Conservation (phyloP, 2,113 vertebrate species). For the Toxotes chatareus region DNA sequence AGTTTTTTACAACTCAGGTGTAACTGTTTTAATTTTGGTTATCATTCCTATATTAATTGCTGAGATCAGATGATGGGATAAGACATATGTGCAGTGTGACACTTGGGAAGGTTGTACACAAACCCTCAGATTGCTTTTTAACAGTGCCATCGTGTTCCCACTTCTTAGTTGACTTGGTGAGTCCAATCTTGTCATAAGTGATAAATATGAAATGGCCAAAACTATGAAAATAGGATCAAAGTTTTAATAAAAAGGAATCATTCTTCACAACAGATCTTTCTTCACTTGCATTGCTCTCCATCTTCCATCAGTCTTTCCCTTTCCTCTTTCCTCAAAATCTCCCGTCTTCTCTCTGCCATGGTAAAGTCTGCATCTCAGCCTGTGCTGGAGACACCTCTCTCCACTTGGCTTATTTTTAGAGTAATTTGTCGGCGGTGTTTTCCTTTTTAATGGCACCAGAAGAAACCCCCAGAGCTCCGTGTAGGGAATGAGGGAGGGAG, state of each 20-base stretch:
- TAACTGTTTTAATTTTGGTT: background rate
- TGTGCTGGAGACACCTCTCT: constrained; percentile 44
- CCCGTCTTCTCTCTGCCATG: constrained; percentile 29
- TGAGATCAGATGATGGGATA: background rate
- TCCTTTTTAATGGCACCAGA: constrained; percentile 72
- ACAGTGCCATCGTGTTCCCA: background rate
- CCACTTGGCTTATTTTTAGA: constrained; percentile 75
- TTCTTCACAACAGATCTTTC: background rate
- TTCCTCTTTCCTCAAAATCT: background rate
- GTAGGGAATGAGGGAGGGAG: background rate
- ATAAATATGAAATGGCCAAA: background rate
- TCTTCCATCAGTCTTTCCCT: constrained; percentile 16
- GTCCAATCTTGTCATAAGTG: background rate
- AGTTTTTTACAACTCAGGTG: background rate
- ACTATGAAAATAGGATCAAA: background rate
- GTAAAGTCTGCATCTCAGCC: constrained; percentile 50
- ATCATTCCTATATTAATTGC: background rate
- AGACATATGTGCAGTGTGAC: background rate
- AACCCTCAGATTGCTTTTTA: background rate
- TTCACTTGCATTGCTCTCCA: background rate
- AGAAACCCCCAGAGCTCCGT: constrained; percentile 44
- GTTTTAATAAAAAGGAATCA: background rate
- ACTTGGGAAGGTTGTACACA: background rate
- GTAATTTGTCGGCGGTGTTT: constrained; percentile 75
- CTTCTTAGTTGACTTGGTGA: background rate